A percentile compares a stretch with the other conserved stretches of the same genome.
phyloP scores from a whole-genome alignment of 2,888 invertebrate species.

The Eudasyphora cyanicolor region DNA sequence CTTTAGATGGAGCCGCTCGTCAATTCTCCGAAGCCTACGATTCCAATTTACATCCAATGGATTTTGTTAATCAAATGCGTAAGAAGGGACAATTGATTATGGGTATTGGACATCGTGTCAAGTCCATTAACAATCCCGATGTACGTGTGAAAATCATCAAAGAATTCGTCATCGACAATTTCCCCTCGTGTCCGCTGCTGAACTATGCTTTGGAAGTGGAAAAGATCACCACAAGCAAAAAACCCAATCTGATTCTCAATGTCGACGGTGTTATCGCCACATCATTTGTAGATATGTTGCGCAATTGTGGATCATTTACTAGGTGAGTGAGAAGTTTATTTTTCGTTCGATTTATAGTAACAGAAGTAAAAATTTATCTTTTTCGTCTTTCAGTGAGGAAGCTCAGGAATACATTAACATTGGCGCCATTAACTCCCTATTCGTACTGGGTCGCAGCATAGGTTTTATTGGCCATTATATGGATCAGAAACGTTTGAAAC shows the following conservation, averaged over 20 bases:
- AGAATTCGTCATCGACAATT: constrained; percentile 95
- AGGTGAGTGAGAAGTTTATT: constrained; percentile 81
- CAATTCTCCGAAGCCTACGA: constrained; percentile 99
- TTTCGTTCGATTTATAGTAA: not conserved
- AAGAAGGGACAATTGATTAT: constrained; percentile 98
- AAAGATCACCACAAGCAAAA: constrained; percentile 99
- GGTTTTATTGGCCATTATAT: constrained; percentile 99
- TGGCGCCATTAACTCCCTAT: constrained; percentile 98
- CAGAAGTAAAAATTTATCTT: not conserved
- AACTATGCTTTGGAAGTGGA: constrained; percentile 98
- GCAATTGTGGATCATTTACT: constrained; percentile 96
- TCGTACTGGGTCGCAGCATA: constrained; percentile 98
- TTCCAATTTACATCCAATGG: constrained; percentile 95
- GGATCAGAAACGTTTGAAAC: constrained; percentile 99
- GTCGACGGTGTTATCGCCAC: constrained; percentile 99
- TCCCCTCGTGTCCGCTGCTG: constrained; percentile 96
- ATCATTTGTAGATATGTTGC: constrained; percentile 97
- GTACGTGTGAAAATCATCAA: constrained; percentile 98
- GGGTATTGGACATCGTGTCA: constrained; percentile 98
- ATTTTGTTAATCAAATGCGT: constrained; percentile 98
- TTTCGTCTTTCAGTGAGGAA: constrained; percentile 86
- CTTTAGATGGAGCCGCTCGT: constrained; percentile 97
- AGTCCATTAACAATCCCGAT: constrained; percentile 98
- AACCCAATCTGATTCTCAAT: constrained; percentile 99
- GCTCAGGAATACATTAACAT: constrained; percentile 98